Evolutionary conservation across 2,888 invertebrate genomes (phyloP), one percentile per base, ranked within the genome.

Genomic region (Cephalotes varians): DNA sequence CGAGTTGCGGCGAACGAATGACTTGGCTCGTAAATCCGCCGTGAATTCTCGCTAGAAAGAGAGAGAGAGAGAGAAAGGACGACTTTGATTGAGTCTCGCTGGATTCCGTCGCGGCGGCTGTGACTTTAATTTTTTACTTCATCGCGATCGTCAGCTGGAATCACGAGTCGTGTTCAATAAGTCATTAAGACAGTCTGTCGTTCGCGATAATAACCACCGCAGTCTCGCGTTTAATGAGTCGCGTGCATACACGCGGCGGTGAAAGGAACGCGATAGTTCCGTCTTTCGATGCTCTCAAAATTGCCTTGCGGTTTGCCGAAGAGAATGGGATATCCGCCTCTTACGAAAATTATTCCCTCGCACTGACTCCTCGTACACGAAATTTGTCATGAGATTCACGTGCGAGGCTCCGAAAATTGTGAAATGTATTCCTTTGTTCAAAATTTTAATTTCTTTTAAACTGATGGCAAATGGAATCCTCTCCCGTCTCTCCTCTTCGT

Each of bases 1-100:
- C 62, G 31, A 73, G 44, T 58, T 44, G n/a, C 49, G 40, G 25
- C 60, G 85, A n/a, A 44, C 64, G 54, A 72, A 83, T 76, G 71
- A 71, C 44, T 56, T 18, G 21, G 31, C 44, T 56, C 40, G 37
- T 56, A 44, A 77, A 69, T 44, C 18, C 31, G 15, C 18, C 18
- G 56, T 18, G 18, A 1, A 7, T 77, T 69, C 54, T 40, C 31
- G 64, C 37, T 34, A 64, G n/a, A 37, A 51, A 37, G 28, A 47
- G 12, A 44, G 28, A 44, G n/a, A 34, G 60, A 25, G 15, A 34
- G 5, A 21, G n/a, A 3, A 37, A 2, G n/a, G 9, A 9, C 0
- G 10, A 34, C 34, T 25, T 51, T 1, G 25, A 10, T 31, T 12
- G 21, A 25, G 10, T 47, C 40, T 65, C 25, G 37, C 31, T 47